Percentiles rank a stretch among this genome's conserved stretches.
Evolutionary conservation across 1,140 invertebrate species (phyloP).

Genomic region (Neodiprion fabricii): DNA sequence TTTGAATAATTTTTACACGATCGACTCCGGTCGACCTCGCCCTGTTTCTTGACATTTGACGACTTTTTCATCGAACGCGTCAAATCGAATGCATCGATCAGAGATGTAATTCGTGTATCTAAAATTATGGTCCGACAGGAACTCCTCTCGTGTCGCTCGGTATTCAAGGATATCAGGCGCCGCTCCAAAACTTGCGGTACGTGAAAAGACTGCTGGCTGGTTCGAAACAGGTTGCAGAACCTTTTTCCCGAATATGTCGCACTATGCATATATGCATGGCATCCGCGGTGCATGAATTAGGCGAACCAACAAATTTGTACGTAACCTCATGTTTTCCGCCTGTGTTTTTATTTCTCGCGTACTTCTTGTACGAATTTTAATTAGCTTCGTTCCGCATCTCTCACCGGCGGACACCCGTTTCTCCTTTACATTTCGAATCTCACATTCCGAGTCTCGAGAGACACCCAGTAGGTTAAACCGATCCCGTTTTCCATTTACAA

Average conservation of each 20-base stretch:
- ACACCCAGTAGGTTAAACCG: background rate
- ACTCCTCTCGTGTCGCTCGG: background rate
- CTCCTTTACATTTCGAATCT: too few species aligned
- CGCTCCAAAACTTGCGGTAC: background rate
- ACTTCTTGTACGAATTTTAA: background rate
- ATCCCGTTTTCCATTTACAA: slow-evolving; percentile 3
- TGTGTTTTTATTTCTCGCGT: background rate
- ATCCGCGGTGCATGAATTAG: background rate
- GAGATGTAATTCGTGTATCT: background rate
- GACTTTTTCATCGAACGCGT: background rate
- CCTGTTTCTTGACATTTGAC: background rate
- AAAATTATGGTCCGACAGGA: background rate
- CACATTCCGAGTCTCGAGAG: background rate
- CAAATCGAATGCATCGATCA: background rate
- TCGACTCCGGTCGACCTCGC: background rate
- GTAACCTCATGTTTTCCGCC: too few species aligned
- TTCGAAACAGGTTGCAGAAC: background rate
- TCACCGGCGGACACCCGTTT: background rate
- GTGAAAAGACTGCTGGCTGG: background rate
- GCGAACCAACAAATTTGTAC: too few species aligned
- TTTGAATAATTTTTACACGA: background rate
- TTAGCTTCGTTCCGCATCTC: background rate
- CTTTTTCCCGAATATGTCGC: background rate
- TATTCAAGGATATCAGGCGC: background rate
- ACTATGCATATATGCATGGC: background rate